Percentiles rank a stretch among this genome's conserved stretches.
phyloP scores from a whole-genome alignment of 2,113 vertebrate genomes.

The Atrichornis clamosus region DNA sequence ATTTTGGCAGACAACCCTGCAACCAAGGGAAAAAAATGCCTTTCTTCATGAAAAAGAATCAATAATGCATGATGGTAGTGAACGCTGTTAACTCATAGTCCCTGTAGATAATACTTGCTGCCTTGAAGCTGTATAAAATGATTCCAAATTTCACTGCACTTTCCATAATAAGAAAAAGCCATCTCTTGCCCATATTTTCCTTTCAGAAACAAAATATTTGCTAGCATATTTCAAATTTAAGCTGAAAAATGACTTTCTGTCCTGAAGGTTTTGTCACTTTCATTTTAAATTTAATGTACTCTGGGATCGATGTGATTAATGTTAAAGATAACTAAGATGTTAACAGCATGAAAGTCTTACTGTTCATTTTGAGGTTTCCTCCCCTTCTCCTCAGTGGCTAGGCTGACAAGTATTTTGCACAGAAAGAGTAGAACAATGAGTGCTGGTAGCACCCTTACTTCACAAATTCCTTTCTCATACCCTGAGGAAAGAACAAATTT shows the following conservation, averaged over 20 bases:
- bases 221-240: neutral
- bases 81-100: neutral
- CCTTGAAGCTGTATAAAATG: neutral
- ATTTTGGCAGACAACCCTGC: neutral
- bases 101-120: neutral
- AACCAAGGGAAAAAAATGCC: neutral
- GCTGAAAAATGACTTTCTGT: neutral
- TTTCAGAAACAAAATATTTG: constrained; percentile 1
- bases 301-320: neutral
- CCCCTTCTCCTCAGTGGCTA: neutral
- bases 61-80: neutral
- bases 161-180: neutral
- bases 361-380: neutral
- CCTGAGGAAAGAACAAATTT: neutral
- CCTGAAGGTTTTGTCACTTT: neutral
- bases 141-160: neutral
- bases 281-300: neutral
- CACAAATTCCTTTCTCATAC: neutral
- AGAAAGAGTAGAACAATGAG: neutral
- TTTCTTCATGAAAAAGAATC: neutral
- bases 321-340: neutral
- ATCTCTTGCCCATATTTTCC: neutral
- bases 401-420: neutral
- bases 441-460: neutral
- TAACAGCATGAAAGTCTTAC: neutral